Conservation (phyloP, 2,113 vertebrate species). For the Myiopsitta monachus region DNA sequence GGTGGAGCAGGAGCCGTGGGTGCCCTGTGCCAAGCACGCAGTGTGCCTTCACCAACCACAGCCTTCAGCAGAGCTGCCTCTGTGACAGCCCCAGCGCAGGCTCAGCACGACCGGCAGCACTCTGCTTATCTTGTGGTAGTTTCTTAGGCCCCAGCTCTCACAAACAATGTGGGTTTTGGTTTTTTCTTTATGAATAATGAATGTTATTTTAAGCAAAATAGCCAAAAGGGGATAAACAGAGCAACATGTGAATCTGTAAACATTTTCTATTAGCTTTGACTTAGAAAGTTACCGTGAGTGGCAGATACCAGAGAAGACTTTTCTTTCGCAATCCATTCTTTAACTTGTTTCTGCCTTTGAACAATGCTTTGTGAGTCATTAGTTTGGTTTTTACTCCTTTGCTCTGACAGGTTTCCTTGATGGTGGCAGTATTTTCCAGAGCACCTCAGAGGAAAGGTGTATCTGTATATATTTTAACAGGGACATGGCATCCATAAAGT, state of each 20-base stretch:
- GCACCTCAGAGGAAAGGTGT: neutral
- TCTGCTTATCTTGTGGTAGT: neutral
- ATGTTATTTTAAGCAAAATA: conserved; percentile 2
- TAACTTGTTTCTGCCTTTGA: neutral
- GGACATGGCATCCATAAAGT: neutral
- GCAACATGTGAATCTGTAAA: conserved; percentile 2
- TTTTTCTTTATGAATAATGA: neutral
- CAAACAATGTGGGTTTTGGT: neutral
- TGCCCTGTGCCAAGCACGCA: neutral
- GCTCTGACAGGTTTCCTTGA: neutral
- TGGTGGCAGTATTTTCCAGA: neutral
- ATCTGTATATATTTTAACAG: neutral
- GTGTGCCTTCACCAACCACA: neutral
- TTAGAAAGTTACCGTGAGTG: neutral
- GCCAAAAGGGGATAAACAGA: neutral
- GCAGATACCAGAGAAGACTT: neutral
- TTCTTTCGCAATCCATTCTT: neutral
- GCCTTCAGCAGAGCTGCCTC: neutral
- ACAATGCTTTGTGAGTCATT: neutral
- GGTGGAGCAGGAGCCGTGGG: neutral
- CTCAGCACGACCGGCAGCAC: neutral
- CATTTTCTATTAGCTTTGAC: neutral
- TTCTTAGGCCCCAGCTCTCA: neutral
- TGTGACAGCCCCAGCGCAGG: neutral
- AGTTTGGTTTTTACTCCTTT: neutral